These are phyloP conservation scores for Tyto alba DNA, from an alignment of 2,113 vertebrate genomes.

Conservation along the genomic window DNA sequence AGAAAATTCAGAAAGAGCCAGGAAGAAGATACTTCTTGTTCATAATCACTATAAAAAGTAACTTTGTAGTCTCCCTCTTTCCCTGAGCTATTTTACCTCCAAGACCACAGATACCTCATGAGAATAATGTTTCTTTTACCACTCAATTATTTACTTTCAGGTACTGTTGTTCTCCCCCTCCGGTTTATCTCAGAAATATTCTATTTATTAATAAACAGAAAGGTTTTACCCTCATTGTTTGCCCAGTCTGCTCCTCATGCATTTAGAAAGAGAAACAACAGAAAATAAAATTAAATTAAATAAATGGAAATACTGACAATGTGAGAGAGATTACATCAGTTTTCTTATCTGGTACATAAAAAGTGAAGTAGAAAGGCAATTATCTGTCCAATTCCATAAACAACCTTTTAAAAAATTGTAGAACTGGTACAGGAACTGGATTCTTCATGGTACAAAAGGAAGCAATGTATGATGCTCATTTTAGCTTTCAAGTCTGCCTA, in stretches of 20 bases:
- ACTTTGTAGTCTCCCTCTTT: neutral
- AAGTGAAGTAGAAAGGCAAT: neutral
- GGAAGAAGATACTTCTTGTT: neutral
- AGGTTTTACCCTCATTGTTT: neutral
- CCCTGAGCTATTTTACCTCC: neutral
- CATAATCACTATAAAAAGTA: neutral
- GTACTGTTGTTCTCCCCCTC: fast-evolving
- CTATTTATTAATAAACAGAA: neutral
- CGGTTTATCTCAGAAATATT: neutral
- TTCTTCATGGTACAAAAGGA: neutral
- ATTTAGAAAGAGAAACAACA: neutral
- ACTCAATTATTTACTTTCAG: neutral
- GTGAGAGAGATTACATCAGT: neutral
- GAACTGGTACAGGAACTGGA: neutral
- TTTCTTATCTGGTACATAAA: neutral
- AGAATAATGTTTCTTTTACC: neutral
- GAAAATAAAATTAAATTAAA: neutral
- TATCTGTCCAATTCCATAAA: neutral
- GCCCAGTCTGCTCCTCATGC: neutral
- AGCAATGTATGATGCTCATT: neutral
- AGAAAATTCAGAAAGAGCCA: neutral
- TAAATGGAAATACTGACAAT: neutral
- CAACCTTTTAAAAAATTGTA: neutral
- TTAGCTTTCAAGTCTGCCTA: constrained; percentile 20
- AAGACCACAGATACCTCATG: neutral